Percentiles rank a stretch among this genome's conserved stretches.
phyloP scores from a whole-genome alignment of 2,888 invertebrate genomes.

The Eilema caniola region DNA sequence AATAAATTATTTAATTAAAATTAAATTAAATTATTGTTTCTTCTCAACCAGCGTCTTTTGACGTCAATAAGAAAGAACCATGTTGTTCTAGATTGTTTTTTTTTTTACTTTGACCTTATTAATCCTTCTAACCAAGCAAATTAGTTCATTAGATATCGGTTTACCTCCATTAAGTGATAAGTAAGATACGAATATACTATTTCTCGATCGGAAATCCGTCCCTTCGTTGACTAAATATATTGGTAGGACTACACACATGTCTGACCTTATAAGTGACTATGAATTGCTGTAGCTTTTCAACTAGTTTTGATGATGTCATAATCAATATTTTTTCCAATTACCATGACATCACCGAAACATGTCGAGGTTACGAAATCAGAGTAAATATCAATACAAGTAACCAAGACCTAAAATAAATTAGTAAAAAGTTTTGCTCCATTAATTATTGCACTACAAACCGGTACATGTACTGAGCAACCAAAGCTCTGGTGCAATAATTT shows the following conservation, averaged over 20 bases:
- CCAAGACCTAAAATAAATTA: not conserved
- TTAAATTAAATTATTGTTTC: too few species aligned
- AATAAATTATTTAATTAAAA: too few species aligned
- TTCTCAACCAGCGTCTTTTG: too few species aligned
- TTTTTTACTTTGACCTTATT: too few species aligned
- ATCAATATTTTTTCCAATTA: constrained; percentile 4
- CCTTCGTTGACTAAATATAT: not conserved
- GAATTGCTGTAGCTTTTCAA: not conserved
- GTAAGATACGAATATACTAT: not conserved
- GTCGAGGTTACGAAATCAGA: not conserved
- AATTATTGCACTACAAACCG: too few species aligned
- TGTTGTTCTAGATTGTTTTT: too few species aligned
- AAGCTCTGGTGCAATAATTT: too few species aligned
- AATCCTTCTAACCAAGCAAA: too few species aligned
- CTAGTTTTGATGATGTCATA: not conserved
- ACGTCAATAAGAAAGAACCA: too few species aligned
- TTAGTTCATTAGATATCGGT: too few species aligned
- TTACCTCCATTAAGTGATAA: not conserved
- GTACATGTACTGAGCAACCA: too few species aligned
- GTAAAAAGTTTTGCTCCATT: not conserved
- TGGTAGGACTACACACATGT: too few species aligned
- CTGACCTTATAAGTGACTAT: not conserved
- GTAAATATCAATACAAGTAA: not conserved
- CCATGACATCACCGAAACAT: not conserved
- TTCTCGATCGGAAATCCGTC: not conserved